Percentiles rank a stretch among this genome's conserved stretches.
Conservation (phyloP, 1,140 invertebrate species). For the Drosophila watanabei region DNA sequence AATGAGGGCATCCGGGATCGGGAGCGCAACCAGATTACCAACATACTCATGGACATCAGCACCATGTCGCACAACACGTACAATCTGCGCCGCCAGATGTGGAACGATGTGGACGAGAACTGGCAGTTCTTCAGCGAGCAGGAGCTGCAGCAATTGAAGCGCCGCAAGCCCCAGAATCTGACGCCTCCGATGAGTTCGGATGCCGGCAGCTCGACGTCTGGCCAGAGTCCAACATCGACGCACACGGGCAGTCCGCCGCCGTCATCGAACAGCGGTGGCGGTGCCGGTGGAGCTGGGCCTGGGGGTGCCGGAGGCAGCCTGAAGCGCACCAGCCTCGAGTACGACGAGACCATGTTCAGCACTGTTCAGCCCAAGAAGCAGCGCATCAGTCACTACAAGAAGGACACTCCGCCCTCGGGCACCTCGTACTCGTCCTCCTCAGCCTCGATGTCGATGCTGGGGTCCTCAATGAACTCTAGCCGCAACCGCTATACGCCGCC, state of each 20-base stretch:
- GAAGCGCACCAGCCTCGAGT: conserved; percentile 78
- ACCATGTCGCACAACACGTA: conserved; percentile 93
- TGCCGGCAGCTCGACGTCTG: conserved; percentile 87
- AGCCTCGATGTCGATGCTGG: conserved; percentile 13
- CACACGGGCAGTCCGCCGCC: conserved; percentile 89
- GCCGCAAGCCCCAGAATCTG: conserved; percentile 94
- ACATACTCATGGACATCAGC: conserved; percentile 92
- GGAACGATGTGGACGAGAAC: conserved; percentile 97
- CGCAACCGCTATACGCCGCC: conserved; percentile 71
- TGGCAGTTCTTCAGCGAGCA: conserved; percentile 97
- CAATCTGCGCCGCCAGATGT: conserved; percentile 93
- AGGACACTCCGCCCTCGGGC: conserved; percentile 70
- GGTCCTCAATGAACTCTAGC: conserved; percentile 46
- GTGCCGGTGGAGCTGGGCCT: conserved; percentile 70
- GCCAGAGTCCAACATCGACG: conserved; percentile 90
- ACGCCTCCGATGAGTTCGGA: conserved; percentile 94
- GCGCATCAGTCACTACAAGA: conserved; percentile 92
- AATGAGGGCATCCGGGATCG: conserved; percentile 95
- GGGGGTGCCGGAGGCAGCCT: conserved; percentile 87
- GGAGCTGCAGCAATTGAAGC: conserved; percentile 94
- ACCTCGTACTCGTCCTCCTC: conserved; percentile 27
- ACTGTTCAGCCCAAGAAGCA: conserved; percentile 89
- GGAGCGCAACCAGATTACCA: conserved; percentile 91
- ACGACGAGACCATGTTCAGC: conserved; percentile 87
- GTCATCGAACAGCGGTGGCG: conserved; percentile 85